These are phyloP conservation scores for Pygoscelis antarcticus DNA, from an alignment of 2,113 vertebrate species.

Conservation along the genomic window DNA sequence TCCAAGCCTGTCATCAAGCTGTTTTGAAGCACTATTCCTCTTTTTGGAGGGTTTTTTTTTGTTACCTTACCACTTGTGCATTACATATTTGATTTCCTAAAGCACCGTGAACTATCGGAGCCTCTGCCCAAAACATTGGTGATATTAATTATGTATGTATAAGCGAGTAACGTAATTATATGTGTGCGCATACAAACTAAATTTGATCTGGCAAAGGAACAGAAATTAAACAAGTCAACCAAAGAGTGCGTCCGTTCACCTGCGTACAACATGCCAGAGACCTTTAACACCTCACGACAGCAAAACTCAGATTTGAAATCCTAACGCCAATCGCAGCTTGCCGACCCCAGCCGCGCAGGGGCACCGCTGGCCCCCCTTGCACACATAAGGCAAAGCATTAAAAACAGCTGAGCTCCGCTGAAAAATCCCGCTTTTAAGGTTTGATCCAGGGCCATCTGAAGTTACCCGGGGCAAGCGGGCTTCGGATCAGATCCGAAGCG, in stretches of 20 bases:
- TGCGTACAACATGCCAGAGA: not conserved
- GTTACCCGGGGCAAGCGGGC: not conserved
- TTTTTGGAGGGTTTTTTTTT: not conserved
- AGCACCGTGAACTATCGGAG: not conserved
- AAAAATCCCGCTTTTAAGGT: not conserved
- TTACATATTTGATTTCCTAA: not conserved
- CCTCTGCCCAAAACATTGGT: not conserved
- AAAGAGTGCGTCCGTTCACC: not conserved
- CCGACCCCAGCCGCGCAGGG: rapidly evolving
- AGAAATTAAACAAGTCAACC: not conserved
- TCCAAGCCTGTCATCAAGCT: not conserved
- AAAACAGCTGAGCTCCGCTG: not conserved
- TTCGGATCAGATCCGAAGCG: not conserved
- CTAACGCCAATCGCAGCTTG: not conserved
- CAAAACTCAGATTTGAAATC: not conserved
- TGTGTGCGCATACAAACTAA: not conserved
- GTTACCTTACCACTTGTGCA: not conserved
- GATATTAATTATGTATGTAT: not conserved
- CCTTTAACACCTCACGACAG: rapidly evolving
- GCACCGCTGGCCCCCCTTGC: not conserved
- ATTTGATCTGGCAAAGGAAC: not conserved
- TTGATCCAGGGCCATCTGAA: not conserved
- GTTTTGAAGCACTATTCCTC: not conserved
- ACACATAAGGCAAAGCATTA: not conserved
- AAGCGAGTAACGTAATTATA: not conserved